These are phyloP conservation scores for Neofelis nebulosa DNA, from an alignment of 2,113 vertebrate genomes.

Conservation along the genomic window DNA sequence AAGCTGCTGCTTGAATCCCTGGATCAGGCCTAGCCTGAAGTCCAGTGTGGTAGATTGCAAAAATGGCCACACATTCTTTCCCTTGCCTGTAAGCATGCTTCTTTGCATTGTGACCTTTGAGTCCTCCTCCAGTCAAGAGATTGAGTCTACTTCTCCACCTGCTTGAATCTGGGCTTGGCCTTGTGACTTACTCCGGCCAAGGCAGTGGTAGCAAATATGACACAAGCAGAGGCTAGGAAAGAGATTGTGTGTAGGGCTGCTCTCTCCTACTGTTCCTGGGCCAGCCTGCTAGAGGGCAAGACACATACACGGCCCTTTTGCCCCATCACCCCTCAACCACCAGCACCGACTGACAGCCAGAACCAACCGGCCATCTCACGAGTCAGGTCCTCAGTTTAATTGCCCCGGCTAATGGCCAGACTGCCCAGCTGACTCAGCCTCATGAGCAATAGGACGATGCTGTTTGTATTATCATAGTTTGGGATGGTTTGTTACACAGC, in stretches of 20 bases:
- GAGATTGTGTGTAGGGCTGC: accelerated
- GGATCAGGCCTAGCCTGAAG: not conserved
- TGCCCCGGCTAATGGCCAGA: accelerated
- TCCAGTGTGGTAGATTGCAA: accelerated
- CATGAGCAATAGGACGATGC: accelerated
- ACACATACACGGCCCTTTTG: accelerated
- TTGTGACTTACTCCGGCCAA: not conserved
- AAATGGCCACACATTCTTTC: not conserved
- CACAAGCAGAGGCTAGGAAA: not conserved
- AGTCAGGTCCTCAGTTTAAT: not conserved
- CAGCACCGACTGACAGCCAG: not conserved
- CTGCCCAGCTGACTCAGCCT: not conserved
- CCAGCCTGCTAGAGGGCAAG: not conserved
- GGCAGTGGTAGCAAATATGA: not conserved
- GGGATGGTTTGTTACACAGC: not conserved
- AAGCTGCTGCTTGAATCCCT: not conserved
- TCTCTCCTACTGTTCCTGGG: not conserved
- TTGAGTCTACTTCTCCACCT: not conserved
- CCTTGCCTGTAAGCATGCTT: too few relatives aligned
- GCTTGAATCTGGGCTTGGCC: not conserved
- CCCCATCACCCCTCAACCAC: not conserved
- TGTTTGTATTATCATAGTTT: too few relatives aligned
- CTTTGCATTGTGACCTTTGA: not conserved
- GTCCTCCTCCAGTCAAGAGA: not conserved
- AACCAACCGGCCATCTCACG: accelerated